These are phyloP conservation scores for Agrotis puta DNA, from an alignment of 2,888 invertebrate genomes.

Conservation along the genomic window DNA sequence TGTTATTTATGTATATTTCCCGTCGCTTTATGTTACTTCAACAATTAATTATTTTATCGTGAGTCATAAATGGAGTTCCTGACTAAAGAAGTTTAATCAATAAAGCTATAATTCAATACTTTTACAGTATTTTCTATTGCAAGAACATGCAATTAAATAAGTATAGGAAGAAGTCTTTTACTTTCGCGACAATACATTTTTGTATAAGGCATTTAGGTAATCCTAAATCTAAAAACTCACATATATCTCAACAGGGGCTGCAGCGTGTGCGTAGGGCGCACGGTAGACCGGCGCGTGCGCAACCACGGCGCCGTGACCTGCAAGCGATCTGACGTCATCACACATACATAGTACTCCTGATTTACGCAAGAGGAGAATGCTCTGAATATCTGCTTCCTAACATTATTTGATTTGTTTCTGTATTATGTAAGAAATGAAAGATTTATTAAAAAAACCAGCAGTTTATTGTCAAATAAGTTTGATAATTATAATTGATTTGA, in stretches of 20 bases:
- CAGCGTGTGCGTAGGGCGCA: constrained; percentile 81
- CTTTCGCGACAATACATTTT: background rate
- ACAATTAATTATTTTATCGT: constrained; percentile 14
- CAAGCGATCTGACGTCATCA: constrained; percentile 54
- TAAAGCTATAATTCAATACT: background rate
- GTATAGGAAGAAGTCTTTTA: background rate
- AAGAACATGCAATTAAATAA: background rate
- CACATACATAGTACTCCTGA: constrained; percentile 13
- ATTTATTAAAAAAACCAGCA: background rate
- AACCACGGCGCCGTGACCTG: constrained; percentile 85
- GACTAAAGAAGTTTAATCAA: constrained; percentile 5
- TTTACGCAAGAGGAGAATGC: background rate
- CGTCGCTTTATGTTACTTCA: constrained; percentile 15
- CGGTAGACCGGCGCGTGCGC: constrained; percentile 81
- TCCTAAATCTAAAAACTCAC: constrained; percentile 75
- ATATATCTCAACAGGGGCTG: constrained; percentile 89
- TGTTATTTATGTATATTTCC: constrained; percentile 29
- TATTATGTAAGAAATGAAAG: background rate
- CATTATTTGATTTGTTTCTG: background rate
- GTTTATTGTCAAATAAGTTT: background rate
- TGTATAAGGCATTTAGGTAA: background rate
- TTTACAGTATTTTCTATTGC: constrained; percentile 3
- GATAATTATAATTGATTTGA: too few species aligned
- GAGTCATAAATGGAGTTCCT: constrained; percentile 8
- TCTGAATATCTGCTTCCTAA: background rate